phyloP scores from a whole-genome alignment of 2,113 vertebrate species.

The Pampusana beccarii region DNA sequence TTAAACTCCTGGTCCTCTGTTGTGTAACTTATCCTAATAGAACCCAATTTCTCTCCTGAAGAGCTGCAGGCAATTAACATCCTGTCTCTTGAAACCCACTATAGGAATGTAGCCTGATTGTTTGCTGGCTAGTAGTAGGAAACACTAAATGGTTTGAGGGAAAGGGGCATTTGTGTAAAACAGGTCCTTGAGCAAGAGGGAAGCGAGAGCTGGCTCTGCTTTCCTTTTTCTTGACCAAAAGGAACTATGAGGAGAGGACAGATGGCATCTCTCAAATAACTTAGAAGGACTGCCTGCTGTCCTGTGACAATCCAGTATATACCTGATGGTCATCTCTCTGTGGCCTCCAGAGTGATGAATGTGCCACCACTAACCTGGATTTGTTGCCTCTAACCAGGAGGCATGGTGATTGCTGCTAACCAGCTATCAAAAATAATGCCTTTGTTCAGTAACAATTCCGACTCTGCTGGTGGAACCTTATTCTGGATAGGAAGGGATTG shows the following conservation, averaged over 20 bases:
- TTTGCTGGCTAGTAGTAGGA: neutral
- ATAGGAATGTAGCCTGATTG: neutral
- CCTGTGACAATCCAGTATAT: neutral
- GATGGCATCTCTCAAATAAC: neutral
- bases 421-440: neutral
- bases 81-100: neutral
- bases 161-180: neutral
- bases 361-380: neutral
- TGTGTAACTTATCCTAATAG: neutral
- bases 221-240: neutral
- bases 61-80: neutral
- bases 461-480: slow-evolving; percentile 5
- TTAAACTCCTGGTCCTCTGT: neutral
- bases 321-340: neutral
- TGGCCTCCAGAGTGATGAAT: neutral
- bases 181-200: neutral
- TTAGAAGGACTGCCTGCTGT: neutral
- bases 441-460: slow-evolving; percentile 50
- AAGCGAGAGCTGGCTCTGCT: neutral
- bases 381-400: neutral
- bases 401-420: neutral
- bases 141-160: neutral
- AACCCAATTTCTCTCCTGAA: neutral
- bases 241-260: neutral
- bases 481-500: neutral